A percentile compares a stretch with the other conserved stretches of the same genome.
phyloP scores from a whole-genome alignment of 1,140 invertebrate genomes.

The Andrena cerasifolii region DNA sequence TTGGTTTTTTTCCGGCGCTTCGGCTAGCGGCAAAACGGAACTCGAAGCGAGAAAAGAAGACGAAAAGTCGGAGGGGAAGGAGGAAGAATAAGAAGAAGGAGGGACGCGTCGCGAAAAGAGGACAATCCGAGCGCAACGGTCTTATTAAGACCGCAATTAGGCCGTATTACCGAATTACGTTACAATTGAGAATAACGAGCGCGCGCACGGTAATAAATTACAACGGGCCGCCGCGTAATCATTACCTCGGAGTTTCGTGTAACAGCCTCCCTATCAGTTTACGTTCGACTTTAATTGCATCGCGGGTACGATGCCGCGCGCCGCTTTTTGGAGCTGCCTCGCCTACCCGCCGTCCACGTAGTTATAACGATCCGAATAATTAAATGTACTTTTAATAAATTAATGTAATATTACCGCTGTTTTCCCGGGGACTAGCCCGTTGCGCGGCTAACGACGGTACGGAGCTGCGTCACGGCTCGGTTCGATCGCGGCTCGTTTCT shows the following conservation, averaged over 20 bases:
- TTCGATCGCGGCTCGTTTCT: too few species aligned
- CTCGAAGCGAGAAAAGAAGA: not conserved
- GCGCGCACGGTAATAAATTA: constrained; percentile 64
- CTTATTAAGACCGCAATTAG: constrained; percentile 66
- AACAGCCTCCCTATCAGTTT: constrained; percentile 67
- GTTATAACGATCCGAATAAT: constrained; percentile 58
- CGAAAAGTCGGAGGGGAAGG: not conserved
- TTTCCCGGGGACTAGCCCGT: constrained; percentile 40
- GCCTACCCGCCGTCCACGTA: constrained; percentile 26
- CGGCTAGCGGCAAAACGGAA: not conserved
- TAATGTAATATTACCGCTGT: constrained; percentile 45
- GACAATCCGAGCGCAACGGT: constrained; percentile 13
- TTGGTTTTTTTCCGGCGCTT: not conserved
- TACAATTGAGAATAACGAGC: constrained; percentile 66
- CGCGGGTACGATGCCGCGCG: constrained; percentile 21
- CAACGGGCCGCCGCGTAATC: constrained; percentile 66
- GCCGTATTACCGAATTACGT: constrained; percentile 64
- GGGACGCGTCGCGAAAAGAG: not conserved
- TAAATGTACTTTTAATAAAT: constrained; percentile 61
- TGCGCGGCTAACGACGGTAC: constrained; percentile 29
- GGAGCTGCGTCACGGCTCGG: not conserved
- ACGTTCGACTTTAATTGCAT: constrained; percentile 69
- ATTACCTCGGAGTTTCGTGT: constrained; percentile 67
- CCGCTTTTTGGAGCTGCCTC: constrained; percentile 45
- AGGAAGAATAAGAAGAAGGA: not conserved